phyloP scores from a whole-genome alignment of 2,113 vertebrate genomes.

The Myrmophylax atrothorax region DNA sequence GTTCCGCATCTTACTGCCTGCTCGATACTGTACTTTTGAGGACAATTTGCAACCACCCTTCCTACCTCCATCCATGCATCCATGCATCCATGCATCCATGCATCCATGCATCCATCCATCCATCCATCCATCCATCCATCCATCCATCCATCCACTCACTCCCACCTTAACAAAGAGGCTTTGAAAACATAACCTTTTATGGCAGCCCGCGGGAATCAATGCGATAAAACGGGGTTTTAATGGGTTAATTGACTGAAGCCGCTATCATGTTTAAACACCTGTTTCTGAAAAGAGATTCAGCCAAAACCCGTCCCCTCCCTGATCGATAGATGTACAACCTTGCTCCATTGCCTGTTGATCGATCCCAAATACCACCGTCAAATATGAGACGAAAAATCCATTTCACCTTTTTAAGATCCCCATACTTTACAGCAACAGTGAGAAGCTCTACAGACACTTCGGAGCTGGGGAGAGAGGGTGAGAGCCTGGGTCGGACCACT shows the following conservation, averaged over 20 bases:
- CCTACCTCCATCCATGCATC: no score
- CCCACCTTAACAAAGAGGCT: conserved; percentile 41
- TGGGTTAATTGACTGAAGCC: conserved; percentile 77
- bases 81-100: neutral
- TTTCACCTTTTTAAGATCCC: conserved; percentile 31
- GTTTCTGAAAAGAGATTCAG: conserved; percentile 64
- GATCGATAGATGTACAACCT: conserved; percentile 60
- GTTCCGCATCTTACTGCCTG: neutral
- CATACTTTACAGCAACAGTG: neutral
- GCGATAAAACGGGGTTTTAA: conserved; percentile 72
- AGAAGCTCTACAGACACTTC: neutral
- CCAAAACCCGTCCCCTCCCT: conserved; percentile 31
- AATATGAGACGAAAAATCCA: conserved; percentile 1
- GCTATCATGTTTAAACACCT: conserved; percentile 79
- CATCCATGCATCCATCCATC: neutral
- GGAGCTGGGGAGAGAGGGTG: neutral
- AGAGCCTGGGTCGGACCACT: neutral
- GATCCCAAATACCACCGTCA: conserved; percentile 1
- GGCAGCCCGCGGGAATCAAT: conserved; percentile 61
- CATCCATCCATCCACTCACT: neutral
- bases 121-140: neutral
- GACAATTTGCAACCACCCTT: neutral
- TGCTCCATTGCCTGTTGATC: conserved; percentile 55
- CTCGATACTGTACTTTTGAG: neutral
- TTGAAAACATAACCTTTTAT: conserved; percentile 21